Evolutionary conservation across 2,888 invertebrate genomes (phyloP).

Genomic region (Heliconius cydno): DNA sequence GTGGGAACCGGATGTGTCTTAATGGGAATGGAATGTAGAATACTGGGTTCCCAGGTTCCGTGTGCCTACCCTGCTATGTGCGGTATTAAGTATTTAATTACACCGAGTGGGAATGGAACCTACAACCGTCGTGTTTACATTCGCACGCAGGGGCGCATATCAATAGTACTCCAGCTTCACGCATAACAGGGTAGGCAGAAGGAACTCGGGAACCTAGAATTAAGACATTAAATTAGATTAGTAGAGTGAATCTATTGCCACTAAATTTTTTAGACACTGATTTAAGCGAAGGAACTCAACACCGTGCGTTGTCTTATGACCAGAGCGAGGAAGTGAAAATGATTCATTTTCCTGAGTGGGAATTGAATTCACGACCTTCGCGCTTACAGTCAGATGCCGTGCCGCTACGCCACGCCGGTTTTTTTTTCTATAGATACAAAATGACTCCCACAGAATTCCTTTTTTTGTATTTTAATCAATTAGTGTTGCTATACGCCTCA

Average conservation of each 20-base stretch:
- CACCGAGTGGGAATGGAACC: no score
- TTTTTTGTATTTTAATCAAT: constrained; percentile 21
- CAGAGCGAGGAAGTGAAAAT: neutral
- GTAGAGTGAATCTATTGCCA: no score
- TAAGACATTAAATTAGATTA: neutral
- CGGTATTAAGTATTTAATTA: no score
- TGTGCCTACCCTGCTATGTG: no score
- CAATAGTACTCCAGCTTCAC: no score
- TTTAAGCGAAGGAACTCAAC: neutral
- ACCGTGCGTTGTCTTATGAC: neutral
- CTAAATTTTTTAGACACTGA: no score
- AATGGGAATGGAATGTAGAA: no score
- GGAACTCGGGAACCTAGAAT: neutral
- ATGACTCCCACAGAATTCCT: neutral
- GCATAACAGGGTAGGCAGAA: no score
- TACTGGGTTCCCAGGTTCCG: no score
- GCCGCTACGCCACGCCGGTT: neutral
- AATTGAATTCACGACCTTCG: neutral
- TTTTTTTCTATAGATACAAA: neutral
- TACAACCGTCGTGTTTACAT: no score
- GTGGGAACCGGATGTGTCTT: no score
- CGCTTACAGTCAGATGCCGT: neutral
- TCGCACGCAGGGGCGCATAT: no score
- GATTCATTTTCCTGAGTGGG: neutral
- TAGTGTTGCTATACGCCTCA: constrained; percentile 20